A percentile compares a stretch with the other conserved stretches of the same genome.
Conservation (phyloP, 2,797 vertebrate genomes). For the Manis crassicaudata region DNA sequence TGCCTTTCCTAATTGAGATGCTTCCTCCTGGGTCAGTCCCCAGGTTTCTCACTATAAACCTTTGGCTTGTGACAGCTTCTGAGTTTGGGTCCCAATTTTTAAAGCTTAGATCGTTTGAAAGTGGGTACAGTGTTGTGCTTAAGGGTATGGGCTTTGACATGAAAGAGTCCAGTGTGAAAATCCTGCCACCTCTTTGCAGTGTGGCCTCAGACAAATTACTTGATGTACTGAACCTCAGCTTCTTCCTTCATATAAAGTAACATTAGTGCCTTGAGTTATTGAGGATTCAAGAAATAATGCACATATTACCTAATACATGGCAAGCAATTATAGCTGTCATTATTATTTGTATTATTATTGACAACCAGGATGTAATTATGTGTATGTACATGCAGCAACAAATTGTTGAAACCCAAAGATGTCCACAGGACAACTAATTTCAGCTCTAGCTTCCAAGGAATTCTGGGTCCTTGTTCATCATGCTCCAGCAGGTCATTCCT, state of each 20-base stretch:
- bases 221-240: neutral
- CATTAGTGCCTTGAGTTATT: neutral
- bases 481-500: neutral
- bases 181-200: neutral
- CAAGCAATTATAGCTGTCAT: neutral
- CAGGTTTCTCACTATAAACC: conserved; percentile 54
- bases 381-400: neutral
- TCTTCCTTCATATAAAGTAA: neutral
- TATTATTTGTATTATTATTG: neutral
- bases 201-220: neutral
- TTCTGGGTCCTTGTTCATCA: neutral
- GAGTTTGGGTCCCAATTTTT: conserved; percentile 11
- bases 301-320: neutral
- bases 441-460: neutral
- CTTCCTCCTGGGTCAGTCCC: conserved; percentile 48
- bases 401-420: neutral
- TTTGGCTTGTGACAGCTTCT: conserved; percentile 52
- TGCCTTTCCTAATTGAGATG: neutral
- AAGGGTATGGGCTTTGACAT: neutral
- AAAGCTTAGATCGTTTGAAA: conserved; percentile 33
- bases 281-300: neutral
- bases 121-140: neutral
- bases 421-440: neutral
- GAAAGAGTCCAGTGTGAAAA: neutral
- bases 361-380: neutral